Evolutionary conservation across 2,888 invertebrate genomes (phyloP).

Genomic region (Parasteatoda lunata): DNA sequence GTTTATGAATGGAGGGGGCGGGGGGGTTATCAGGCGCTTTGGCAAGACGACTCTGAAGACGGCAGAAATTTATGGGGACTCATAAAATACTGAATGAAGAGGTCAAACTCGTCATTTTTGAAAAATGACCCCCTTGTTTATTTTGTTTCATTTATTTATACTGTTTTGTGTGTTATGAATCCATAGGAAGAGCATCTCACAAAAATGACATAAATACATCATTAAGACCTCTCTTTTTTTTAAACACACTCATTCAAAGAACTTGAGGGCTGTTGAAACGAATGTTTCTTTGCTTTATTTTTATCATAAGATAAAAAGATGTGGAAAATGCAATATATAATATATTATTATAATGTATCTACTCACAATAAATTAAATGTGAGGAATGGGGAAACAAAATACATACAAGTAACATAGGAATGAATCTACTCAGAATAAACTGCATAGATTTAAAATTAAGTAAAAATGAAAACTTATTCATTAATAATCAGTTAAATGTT

Average conservation of each 20-base stretch:
- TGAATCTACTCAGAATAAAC: no score
- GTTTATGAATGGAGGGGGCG: slow-evolving; percentile 52
- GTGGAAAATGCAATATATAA: no score
- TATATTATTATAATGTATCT: no score
- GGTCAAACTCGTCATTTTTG: slow-evolving; percentile 61
- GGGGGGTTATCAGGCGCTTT: slow-evolving; percentile 35
- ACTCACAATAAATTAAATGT: no score
- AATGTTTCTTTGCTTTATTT: slow-evolving; percentile 14
- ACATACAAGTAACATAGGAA: no score
- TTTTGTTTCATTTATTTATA: slow-evolving; percentile 30
- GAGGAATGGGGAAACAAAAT: no score
- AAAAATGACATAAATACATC: slow-evolving; percentile 49
- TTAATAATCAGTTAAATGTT: no score
- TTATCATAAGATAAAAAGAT: no score
- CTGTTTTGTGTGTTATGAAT: slow-evolving; percentile 23
- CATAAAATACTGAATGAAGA: slow-evolving; percentile 64
- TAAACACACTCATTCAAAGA: slow-evolving; percentile 12
- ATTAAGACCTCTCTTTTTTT: slow-evolving; percentile 25
- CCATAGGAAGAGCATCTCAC: slow-evolving; percentile 16
- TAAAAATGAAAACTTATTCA: no score
- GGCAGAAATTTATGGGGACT: slow-evolving; percentile 57
- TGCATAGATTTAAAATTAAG: no score
- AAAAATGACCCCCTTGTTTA: slow-evolving; percentile 47
- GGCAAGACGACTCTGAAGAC: slow-evolving; percentile 36
- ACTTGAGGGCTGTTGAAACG: slow-evolving; percentile 31